Evolutionary conservation across 2,113 vertebrate genomes (phyloP).

Genomic region (Nesoenas mayeri): DNA sequence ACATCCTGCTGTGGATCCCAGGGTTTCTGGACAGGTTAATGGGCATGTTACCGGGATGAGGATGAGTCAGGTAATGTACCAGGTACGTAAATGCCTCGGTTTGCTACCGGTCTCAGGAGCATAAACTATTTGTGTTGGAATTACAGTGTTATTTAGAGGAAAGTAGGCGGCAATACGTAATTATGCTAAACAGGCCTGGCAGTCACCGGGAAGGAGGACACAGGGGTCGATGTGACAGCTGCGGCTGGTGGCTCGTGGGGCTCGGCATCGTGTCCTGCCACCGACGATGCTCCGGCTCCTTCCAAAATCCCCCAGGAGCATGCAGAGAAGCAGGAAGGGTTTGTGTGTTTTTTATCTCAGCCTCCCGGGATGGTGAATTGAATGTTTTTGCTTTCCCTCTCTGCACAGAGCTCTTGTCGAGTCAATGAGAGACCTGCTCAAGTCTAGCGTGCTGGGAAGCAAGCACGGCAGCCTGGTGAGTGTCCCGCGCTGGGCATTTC

Average conservation of each 20-base stretch:
- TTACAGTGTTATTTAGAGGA: not conserved
- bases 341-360: not conserved
- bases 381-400: constrained; percentile 40
- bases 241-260: not conserved
- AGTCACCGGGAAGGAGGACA: not conserved
- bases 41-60: not conserved
- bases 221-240: fast-evolving
- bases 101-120: not conserved
- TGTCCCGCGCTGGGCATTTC: not conserved
- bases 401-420: constrained; percentile 36
- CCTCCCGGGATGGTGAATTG: not conserved
- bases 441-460: constrained; percentile 25
- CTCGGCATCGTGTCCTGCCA: not conserved
- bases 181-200: not conserved
- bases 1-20: not conserved
- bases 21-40: not conserved
- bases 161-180: fast-evolving
- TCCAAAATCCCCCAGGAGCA: not conserved
- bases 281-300: not conserved
- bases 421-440: constrained; percentile 48
- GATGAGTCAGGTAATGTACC: not conserved
- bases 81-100: fast-evolving
- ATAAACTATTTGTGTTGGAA: not conserved
- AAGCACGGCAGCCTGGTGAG: constrained; percentile 49
- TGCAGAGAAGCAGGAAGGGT: not conserved